Percentiles rank a stretch among this genome's conserved stretches.
These are phyloP conservation scores for Drosophila mojavensis DNA, from an alignment of 1,140 invertebrate genomes.

Conservation along the genomic window DNA sequence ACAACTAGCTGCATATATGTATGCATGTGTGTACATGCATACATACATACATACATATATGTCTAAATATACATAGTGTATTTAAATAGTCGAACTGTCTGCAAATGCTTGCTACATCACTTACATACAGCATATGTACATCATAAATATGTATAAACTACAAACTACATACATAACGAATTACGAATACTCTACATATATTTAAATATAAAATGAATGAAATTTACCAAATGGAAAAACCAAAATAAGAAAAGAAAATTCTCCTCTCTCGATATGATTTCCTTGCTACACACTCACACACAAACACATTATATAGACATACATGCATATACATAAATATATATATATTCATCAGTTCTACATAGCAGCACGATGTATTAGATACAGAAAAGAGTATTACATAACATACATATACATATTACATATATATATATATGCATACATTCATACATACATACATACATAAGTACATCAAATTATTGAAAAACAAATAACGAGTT, in stretches of 20 bases:
- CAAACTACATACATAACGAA: slow-evolving; percentile 12
- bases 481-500: slow-evolving; percentile 65
- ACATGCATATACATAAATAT: background rate
- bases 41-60: slow-evolving; percentile 11
- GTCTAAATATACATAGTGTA: slow-evolving; percentile 19
- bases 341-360: slow-evolving; percentile 7
- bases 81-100: slow-evolving; percentile 29
- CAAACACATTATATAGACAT: background rate
- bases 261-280: slow-evolving; percentile 3
- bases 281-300: background rate
- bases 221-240: background rate
- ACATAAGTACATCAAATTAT: slow-evolving; percentile 4
- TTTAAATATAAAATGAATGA: slow-evolving; percentile 20
- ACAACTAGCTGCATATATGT: slow-evolving; percentile 24
- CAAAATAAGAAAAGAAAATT: background rate
- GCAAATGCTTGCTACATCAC: slow-evolving; percentile 22
- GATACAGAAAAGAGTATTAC: slow-evolving; percentile 7
- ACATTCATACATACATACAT: slow-evolving; percentile 14
- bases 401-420: slow-evolving; percentile 4
- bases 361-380: slow-evolving; percentile 14
- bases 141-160: slow-evolving; percentile 36
- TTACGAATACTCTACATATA: slow-evolving; percentile 12
- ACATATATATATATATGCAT: slow-evolving; percentile 18
- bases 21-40: slow-evolving; percentile 9
- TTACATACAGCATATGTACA: slow-evolving; percentile 25